Evolutionary conservation across 2,113 vertebrate species (phyloP), one percentile per base, ranked within the genome.

Genomic region (Mormyrus iriodes): DNA sequence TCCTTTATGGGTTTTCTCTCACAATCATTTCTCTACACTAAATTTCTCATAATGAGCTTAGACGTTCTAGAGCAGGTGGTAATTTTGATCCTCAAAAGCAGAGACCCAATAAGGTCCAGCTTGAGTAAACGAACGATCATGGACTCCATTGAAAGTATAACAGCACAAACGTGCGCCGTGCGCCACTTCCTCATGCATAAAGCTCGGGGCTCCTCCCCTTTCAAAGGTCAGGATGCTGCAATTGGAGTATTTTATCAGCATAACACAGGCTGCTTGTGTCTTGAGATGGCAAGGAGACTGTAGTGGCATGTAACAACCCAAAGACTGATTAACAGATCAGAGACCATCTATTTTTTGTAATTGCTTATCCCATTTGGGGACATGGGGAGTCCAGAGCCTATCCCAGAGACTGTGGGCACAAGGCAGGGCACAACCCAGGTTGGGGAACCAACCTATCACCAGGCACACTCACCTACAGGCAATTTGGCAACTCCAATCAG

Each of bases 61-160:
- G 73, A 42, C 19, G 73, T 79, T 42, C 35, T 79, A 42, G 73
- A 79, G 73, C 73, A 42, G 73, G 73, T 79, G 73, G 73, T 79
- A 79, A 79, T 79, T 39, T 79, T 79, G 73, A 79, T 79, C 73
- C 73, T 79, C 35, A 79, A n/a, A 79, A 79, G 73, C 35, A 79
- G 73, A 79, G 73, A 79, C 73, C 73, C 73, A 79, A 79, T 79
- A 79, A 42, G 42, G 73, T 79, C 73, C 73, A 79, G 73, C 73
- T 42, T 39, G 73, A 79, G 35, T 79, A 79, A 79, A 79, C 42
- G 73, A 79, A 39, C 35, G 73, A 79, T 79, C 35, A 39, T 42
- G 73, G 73, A 79, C 69, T 76, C 31, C 31, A 39, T 35, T 19
- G 73, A 79, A 79, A 39, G 15, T 4, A 42, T 39, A 76, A 39